phyloP scores from a whole-genome alignment of 2,797 vertebrate genomes.

The Parambassis ranga region DNA sequence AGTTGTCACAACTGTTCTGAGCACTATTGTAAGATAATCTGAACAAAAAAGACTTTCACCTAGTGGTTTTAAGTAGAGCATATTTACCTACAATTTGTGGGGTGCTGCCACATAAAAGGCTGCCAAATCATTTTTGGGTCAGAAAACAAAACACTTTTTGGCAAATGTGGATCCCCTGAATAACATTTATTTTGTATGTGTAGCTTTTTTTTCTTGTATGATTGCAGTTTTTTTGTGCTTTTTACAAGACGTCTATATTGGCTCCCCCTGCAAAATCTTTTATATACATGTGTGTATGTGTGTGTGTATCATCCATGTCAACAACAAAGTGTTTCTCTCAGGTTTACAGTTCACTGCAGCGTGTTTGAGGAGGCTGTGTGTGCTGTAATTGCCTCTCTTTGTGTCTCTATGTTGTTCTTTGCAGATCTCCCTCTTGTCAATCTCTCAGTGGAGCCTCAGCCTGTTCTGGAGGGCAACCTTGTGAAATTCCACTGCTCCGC shows the following conservation, averaged over 20 bases:
- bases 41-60: conserved; percentile 4
- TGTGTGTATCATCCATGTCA: too few relatives aligned
- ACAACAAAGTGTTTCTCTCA: conserved; percentile 27
- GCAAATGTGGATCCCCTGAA: background rate
- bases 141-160: background rate
- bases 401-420: conserved; percentile 38
- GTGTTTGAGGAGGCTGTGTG: conserved; percentile 28
- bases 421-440: conserved; percentile 95
- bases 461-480: conserved; percentile 91
- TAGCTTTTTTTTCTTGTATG: conserved; percentile 11
- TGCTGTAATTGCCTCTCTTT: conserved; percentile 49
- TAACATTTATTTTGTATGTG: background rate
- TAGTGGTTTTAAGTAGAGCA: conserved; percentile 7
- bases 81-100: background rate
- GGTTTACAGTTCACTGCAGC: conserved; percentile 20
- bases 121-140: conserved; percentile 20
- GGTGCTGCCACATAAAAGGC: background rate
- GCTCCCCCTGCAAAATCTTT: background rate
- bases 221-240: background rate
- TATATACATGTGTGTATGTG: too few relatives aligned
- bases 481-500: conserved; percentile 96
- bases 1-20: conserved; percentile 30
- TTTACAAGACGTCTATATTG: conserved; percentile 3
- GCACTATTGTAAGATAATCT: conserved; percentile 8
- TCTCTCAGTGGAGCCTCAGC: conserved; percentile 95